Evolutionary conservation across 1,140 invertebrate genomes (phyloP), one percentile per base, ranked within the genome.

Genomic region (Elysia chlorotica): DNA sequence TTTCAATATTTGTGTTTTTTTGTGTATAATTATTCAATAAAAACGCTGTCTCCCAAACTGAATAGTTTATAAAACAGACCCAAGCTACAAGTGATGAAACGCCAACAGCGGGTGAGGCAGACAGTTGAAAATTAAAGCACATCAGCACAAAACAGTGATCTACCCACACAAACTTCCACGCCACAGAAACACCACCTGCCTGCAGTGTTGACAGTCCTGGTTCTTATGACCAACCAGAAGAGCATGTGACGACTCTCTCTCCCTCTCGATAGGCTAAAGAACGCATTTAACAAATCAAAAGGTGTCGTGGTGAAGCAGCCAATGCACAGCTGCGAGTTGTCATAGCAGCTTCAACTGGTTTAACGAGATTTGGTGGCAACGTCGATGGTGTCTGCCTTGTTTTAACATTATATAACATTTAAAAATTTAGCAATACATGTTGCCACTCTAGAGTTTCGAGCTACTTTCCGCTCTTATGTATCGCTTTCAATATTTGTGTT

Each of bases 71-170:
- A 59, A 59, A 59, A 10, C 56, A 59, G 56, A 59, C 28, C 56
- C 28, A 59, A 59, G 56, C 56, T 59, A 59, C 56, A 59, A 59
- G 56, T 59, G 56, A 59, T 28, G 25, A 59, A 59, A 59, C 56
- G 25, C 19, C 56, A 59, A 59, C 56, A 59, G 56, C 28, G 10
- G 25, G 56, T 59, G 56, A 17, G 56, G 28, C 56, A 59, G 17
- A 59, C 56, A 25, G 56, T 59, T 28, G 10, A 59, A 59, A 10
- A 17, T 59, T 10, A 59, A 59, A 59, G 56, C 10, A 59, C 17
- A 59, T 28, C 56, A 59, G 56, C 56, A 59, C 56, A 59, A 59
- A 25, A 59, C 56, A 59, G 6, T 28, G 56, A 23, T 59, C 56
- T 59, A 59, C 56, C 56, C 56, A 59, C 56, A 59, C 10, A 25